These are phyloP conservation scores for Pedionomus torquatus DNA, from an alignment of 2,113 vertebrate genomes.

Conservation along the genomic window DNA sequence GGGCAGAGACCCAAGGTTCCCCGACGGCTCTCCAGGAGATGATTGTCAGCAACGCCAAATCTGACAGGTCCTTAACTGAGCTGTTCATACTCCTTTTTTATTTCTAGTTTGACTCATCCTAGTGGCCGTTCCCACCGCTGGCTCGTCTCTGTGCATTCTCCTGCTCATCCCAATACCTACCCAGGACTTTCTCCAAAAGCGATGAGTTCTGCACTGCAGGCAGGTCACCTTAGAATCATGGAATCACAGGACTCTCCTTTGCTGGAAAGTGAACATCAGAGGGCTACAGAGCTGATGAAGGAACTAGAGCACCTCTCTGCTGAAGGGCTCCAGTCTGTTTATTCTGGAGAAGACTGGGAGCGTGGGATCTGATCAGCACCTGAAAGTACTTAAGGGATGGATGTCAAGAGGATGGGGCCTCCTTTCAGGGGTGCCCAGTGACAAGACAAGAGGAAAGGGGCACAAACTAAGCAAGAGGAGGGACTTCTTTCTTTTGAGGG, in stretches of 20 bases:
- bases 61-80: neutral
- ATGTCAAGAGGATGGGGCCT: too few relatives aligned
- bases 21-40: neutral
- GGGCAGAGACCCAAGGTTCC: neutral
- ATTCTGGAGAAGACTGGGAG: too few relatives aligned
- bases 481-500: too few relatives aligned
- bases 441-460: too few relatives aligned
- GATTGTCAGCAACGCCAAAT: neutral
- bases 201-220: neutral
- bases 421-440: too few relatives aligned
- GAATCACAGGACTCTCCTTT: neutral
- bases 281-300: too few relatives aligned
- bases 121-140: neutral
- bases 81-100: neutral
- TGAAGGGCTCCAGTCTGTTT: too few relatives aligned
- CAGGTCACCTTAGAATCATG: neutral
- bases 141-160: neutral
- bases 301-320: too few relatives aligned
- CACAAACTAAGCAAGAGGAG: too few relatives aligned
- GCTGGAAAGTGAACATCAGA: too few relatives aligned
- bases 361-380: too few relatives aligned
- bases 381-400: too few relatives aligned
- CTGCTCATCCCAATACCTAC: neutral
- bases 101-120: neutral
- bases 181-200: fast-evolving